Percentiles rank a stretch among this genome's conserved stretches.
These are phyloP conservation scores for Radopholus similis DNA, from an alignment of 1,140 invertebrate genomes.

Conservation along the genomic window DNA sequence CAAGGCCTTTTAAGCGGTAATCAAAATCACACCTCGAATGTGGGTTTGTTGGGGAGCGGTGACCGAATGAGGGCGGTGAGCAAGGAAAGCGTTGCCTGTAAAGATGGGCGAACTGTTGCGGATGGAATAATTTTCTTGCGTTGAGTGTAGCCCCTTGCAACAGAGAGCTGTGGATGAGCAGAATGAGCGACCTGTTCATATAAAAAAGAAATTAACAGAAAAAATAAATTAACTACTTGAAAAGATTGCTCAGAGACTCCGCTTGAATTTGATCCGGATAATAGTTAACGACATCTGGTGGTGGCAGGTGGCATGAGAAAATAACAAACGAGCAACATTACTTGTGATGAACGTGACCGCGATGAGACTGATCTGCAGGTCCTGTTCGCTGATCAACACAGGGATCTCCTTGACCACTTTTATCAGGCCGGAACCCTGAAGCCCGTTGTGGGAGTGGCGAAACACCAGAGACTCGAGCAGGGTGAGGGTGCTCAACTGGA, in stretches of 20 bases:
- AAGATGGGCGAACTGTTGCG: background rate
- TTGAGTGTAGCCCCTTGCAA: constrained; percentile 80
- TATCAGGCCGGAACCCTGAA: constrained; percentile 23
- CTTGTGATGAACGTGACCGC: constrained; percentile 63
- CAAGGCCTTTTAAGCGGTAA: constrained; percentile 23
- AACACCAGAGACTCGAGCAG: constrained; percentile 83
- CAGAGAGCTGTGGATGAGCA: constrained; percentile 80
- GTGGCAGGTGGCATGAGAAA: too few relatives aligned
- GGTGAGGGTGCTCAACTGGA: constrained; percentile 80
- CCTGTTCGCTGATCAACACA: constrained; percentile 81
- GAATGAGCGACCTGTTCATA: constrained; percentile 26
- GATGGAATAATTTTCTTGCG: constrained; percentile 61
- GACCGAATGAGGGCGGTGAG: constrained; percentile 70
- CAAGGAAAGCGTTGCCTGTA: constrained; percentile 73
- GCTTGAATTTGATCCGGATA: constrained; percentile 33
- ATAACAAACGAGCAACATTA: background rate
- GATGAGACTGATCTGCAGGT: constrained; percentile 91
- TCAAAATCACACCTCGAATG: constrained; percentile 28
- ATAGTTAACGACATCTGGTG: constrained; percentile 30
- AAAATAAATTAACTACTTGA: constrained; percentile 10
- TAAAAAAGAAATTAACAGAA: background rate
- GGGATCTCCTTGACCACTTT: constrained; percentile 75
- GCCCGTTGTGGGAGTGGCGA: constrained; percentile 69
- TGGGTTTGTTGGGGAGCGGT: constrained; percentile 64
- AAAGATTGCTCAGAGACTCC: constrained; percentile 21